Evolutionary conservation across 2,888 invertebrate genomes (phyloP).

Genomic region (Lithodes maja): DNA sequence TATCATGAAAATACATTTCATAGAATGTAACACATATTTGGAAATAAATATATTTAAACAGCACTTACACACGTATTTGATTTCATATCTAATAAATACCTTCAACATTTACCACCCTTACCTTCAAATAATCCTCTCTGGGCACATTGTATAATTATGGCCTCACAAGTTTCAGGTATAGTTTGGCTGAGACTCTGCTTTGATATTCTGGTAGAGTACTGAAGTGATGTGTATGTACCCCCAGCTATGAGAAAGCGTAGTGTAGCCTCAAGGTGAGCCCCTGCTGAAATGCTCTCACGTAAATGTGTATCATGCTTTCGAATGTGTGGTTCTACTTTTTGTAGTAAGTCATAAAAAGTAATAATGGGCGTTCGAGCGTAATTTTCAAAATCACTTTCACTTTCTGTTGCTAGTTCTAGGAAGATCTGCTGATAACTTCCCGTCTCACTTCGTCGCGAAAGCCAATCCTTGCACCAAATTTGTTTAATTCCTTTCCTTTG

Average conservation of each 20-base stretch:
- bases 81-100: neutral
- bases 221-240: constrained; percentile 72
- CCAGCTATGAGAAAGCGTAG: constrained; percentile 72
- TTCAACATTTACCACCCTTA: constrained; percentile 50
- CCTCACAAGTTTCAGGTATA: constrained; percentile 72
- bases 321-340: neutral
- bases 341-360: neutral
- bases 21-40: no score
- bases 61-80: no score
- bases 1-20: no score
- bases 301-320: no score
- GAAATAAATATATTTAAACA: no score
- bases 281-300: constrained; percentile 25
- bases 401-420: no score
- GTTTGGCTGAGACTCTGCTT: constrained; percentile 72
- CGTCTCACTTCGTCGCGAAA: no score
- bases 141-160: constrained; percentile 71
- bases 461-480: no score
- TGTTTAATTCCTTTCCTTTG: no score
- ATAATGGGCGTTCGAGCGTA: no score
- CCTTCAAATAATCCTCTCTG: constrained; percentile 70
- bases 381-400: no score
- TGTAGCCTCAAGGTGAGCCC: constrained; percentile 57
- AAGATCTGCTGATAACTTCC: no score
- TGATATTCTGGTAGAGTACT: constrained; percentile 72